A percentile compares a stretch with the other conserved stretches of the same genome.
phyloP scores from a whole-genome alignment of 2,797 vertebrate species.

The Huso huso region DNA sequence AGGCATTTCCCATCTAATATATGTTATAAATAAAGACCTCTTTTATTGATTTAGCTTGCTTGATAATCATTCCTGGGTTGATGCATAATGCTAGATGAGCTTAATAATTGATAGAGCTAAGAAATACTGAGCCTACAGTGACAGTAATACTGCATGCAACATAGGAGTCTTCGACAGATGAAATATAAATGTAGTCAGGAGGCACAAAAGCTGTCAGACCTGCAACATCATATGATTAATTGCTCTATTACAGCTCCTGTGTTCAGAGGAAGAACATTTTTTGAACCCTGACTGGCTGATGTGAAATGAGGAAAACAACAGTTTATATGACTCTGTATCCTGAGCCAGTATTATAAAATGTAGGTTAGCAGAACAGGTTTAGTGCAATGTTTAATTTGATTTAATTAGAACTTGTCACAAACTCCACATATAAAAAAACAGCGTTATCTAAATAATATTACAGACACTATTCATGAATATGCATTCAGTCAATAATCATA shows the following conservation, averaged over 20 bases:
- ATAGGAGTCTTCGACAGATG: constrained; percentile 11
- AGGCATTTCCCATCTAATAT: constrained; percentile 25
- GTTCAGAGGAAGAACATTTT: not conserved
- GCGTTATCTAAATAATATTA: no score
- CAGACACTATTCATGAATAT: no score
- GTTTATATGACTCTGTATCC: not conserved
- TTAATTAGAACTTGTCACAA: no score
- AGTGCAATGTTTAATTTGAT: no score
- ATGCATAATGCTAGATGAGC: constrained; percentile 26
- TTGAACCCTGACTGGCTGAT: constrained; percentile 7
- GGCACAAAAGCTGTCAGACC: constrained; percentile 20
- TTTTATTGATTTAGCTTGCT: constrained; percentile 38
- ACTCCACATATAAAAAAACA: not conserved
- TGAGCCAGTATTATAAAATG: not conserved
- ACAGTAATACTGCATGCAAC: constrained; percentile 13
- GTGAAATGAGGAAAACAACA: not conserved
- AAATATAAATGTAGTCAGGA: constrained; percentile 27
- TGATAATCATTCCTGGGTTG: constrained; percentile 34
- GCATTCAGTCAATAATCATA: no score
- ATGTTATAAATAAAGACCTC: constrained; percentile 36
- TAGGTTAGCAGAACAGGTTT: not conserved
- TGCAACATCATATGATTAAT: constrained; percentile 35
- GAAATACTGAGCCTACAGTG: constrained; percentile 27
- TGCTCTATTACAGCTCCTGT: constrained; percentile 27
- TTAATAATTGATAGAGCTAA: constrained; percentile 30